phyloP scores from a whole-genome alignment of 2,797 vertebrate genomes.

The Paguma larvata region DNA sequence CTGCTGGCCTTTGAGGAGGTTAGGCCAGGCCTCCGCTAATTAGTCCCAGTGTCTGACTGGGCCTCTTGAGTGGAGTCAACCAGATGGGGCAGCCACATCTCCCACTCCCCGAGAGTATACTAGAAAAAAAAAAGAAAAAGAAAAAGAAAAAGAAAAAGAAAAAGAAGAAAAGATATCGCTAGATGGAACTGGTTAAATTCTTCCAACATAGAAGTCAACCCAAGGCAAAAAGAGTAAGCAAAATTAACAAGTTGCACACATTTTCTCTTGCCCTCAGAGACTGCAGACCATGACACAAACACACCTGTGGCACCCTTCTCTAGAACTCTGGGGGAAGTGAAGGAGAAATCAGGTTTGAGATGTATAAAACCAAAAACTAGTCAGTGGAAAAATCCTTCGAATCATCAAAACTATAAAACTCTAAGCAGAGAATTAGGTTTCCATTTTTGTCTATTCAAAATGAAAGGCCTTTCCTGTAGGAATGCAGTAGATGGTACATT shows the following conservation, averaged over 20 bases:
- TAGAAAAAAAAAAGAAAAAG: neutral
- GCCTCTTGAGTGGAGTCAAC: neutral
- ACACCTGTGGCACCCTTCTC: neutral
- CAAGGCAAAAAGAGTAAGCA: neutral
- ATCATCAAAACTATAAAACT: constrained; percentile 39
- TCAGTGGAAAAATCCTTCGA: constrained; percentile 24
- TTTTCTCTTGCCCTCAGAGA: neutral
- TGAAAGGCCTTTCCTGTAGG: neutral
- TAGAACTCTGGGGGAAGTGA: neutral
- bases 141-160: no score
- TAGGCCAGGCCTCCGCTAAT: neutral
- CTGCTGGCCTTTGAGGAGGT: neutral
- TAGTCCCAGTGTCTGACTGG: neutral
- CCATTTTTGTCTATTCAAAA: constrained; percentile 24
- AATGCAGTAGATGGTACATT: neutral
- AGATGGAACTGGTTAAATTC: constrained; percentile 42
- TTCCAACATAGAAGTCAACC: constrained; percentile 37
- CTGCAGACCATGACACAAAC: neutral
- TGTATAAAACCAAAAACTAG: constrained; percentile 4
- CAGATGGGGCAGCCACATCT: neutral
- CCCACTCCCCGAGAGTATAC: neutral
- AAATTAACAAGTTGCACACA: neutral
- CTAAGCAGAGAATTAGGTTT: neutral
- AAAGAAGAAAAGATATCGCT: neutral
- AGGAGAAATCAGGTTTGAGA: neutral